Base-by-base conservation (phyloP, 2,113 vertebrate species). In the Paramormyrops kingsleyae region DNA sequence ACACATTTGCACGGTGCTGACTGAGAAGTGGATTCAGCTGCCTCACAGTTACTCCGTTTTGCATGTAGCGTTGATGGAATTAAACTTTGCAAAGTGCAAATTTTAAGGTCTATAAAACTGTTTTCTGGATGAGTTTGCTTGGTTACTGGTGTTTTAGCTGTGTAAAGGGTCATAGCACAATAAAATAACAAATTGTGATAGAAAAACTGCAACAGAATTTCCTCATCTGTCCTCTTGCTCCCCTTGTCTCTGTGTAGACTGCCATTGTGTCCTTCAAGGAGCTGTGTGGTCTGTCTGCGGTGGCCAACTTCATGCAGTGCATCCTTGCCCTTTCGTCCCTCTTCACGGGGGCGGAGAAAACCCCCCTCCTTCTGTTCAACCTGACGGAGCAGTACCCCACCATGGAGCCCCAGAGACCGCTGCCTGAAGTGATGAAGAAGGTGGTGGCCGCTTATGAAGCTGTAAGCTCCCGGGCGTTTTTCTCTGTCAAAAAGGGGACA, bases 221-320 rank as follows among this genome's bases (percentile, higher is more conserved):
- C 70, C 8, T 62, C 66, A 59, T n/a, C 1, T 85, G 88, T 90
- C 21, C 8, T 62, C 42, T 44, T 31, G 9, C n/a, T 21, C 42
- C n/a, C 53, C 10, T 62, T 87, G 44, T 87, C 35, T 66, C 52
- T 12, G 27, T 47, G 92, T 93, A 99, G 98, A 98, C 96, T 90
- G 96, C 97, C 0, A 96, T 99, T 89, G 97, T 95, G 86, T 96
- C 97, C 53, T 99, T 99, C 96, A 97, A 97, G 95, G 98, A 99
- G 93, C 94, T 99, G 88, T 99, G 98, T 80, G 98, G 98, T 70
- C 97, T 99, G 83, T 97, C 98, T 2, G 97, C 97, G 4, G 97
- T 98, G 94, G 97, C 98, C 89, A 99, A 98, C 94, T 97, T 98
- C 92, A 98, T 97, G 97, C 98, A 99, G 95, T 99, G 97, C 90